These are phyloP conservation scores for Drosophila suboccidentalis DNA, from an alignment of 2,888 invertebrate genomes.

Conservation along the genomic window DNA sequence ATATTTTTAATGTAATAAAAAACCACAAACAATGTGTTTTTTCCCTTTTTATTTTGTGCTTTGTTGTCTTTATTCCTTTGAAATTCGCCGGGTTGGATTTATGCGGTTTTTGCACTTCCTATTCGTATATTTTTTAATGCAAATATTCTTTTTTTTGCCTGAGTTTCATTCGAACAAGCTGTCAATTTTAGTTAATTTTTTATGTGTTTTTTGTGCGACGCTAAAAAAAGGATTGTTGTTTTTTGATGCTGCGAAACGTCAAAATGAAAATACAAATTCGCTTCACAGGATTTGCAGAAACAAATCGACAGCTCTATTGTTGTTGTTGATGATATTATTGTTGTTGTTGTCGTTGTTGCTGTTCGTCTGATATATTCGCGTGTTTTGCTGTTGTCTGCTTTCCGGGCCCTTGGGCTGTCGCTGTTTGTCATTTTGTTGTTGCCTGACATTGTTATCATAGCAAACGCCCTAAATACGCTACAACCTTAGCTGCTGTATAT, in stretches of 20 bases:
- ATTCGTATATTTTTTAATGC: conserved; percentile 24
- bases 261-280: conserved; percentile 75
- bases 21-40: conserved; percentile 61
- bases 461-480: conserved; percentile 46
- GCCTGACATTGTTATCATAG: conserved; percentile 73
- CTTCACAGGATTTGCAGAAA: conserved; percentile 73
- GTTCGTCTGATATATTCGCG: conserved; percentile 35
- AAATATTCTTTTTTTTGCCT: conserved; percentile 14
- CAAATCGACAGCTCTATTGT: conserved; percentile 64
- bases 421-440: conserved; percentile 71
- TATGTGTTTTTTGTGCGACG: conserved; percentile 53
- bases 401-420: conserved; percentile 72
- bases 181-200: conserved; percentile 73
- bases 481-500: conserved; percentile 7
- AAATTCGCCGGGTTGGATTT: conserved; percentile 50
- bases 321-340: conserved; percentile 36
- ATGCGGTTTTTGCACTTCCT: conserved; percentile 67
- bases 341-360: conserved; percentile 32
- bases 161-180: conserved; percentile 63
- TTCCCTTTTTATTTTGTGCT: conserved; percentile 5
- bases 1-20: conserved; percentile 62
- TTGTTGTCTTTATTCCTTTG: conserved; percentile 49
- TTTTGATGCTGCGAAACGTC: conserved; percentile 52
- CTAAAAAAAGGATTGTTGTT: conserved; percentile 31
- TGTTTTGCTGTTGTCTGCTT: conserved; percentile 58